Conservation (phyloP, 1,140 invertebrate genomes). For the Plutomurus gul region DNA sequence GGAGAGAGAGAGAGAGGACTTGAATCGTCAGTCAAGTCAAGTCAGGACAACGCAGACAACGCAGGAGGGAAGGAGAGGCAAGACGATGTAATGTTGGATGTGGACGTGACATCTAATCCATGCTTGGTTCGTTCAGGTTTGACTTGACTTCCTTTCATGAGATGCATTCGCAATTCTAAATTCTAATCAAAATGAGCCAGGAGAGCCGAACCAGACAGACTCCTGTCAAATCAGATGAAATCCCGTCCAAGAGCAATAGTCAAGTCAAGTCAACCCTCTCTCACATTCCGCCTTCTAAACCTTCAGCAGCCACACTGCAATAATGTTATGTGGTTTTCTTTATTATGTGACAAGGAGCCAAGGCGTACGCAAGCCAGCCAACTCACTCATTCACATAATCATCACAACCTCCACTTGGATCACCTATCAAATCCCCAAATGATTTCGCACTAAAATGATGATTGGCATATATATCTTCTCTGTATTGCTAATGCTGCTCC, state of each 20-base stretch:
- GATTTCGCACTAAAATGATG: background rate
- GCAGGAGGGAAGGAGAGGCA: background rate
- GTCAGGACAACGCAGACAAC: background rate
- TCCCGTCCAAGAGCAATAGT: slow-evolving; percentile 1
- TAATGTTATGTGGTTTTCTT: background rate
- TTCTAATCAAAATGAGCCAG: slow-evolving; percentile 40
- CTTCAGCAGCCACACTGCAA: background rate
- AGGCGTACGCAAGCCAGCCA: no score
- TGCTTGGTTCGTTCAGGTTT: slow-evolving; percentile 9
- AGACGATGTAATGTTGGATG: background rate
- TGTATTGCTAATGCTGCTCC: background rate
- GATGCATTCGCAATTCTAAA: slow-evolving; percentile 35
- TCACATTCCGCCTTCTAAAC: background rate
- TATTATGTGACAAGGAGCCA: background rate
- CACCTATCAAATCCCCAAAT: slow-evolving; percentile 1
- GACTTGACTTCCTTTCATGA: slow-evolving; percentile 9
- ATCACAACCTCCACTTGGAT: background rate
- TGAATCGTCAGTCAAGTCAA: slow-evolving; percentile 3
- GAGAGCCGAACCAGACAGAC: background rate
- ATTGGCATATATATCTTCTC: no score
- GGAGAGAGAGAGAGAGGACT: background rate
- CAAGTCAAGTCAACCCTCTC: background rate
- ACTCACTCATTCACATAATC: no score
- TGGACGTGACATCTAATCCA: slow-evolving; percentile 41
- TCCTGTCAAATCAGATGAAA: slow-evolving; percentile 20